Evolutionary conservation across 2,113 vertebrate genomes (phyloP).

Genomic region (Chaetorhynchus papuensis): DNA sequence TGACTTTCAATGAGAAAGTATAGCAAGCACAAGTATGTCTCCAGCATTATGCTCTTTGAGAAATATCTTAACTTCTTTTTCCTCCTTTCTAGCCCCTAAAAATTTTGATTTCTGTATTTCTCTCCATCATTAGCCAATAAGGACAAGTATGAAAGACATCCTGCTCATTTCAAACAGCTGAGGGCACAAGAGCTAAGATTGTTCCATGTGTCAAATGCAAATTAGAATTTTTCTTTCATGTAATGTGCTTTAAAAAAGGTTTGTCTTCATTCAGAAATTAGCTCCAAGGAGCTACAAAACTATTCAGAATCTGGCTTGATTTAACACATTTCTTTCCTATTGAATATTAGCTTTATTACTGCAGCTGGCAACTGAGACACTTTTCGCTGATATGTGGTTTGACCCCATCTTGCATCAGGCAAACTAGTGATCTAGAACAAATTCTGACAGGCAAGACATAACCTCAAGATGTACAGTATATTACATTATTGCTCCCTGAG

Average conservation of each 20-base stretch:
- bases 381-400: not conserved
- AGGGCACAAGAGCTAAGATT: not conserved
- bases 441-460: not conserved
- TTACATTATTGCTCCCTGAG: not conserved
- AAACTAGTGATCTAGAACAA: not conserved
- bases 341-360: not conserved
- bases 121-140: fast-evolving
- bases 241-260: not conserved
- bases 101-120: not conserved
- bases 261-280: not conserved
- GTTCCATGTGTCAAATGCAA: not conserved
- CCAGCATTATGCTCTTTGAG: not conserved
- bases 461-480: not conserved
- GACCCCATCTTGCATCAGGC: not conserved
- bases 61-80: not conserved
- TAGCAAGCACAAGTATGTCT: not conserved
- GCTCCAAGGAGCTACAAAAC: not conserved
- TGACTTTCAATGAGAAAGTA: not conserved
- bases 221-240: not conserved
- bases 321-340: not conserved
- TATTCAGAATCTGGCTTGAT: not conserved
- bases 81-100: not conserved
- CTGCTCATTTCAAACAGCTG: not conserved
- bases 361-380: not conserved
- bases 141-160: not conserved